Evolutionary conservation across 2,113 vertebrate genomes (phyloP).

Genomic region (Myanophis thanlyinensis): DNA sequence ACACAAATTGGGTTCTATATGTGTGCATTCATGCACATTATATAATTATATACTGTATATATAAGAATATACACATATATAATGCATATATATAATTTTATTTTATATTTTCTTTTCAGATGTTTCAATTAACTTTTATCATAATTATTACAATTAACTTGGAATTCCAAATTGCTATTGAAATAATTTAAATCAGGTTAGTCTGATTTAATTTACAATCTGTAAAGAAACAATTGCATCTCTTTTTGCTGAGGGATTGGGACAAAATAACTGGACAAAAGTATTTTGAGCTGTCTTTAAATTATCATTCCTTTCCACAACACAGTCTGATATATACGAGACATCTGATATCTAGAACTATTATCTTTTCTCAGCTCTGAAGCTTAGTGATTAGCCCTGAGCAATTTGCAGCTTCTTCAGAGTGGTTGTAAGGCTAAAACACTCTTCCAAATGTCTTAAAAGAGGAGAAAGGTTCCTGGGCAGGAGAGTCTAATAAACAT

Average conservation of each 20-base stretch:
- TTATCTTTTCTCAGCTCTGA: background rate
- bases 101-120: background rate
- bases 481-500: background rate
- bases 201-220: background rate
- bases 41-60: background rate
- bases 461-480: background rate
- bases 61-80: background rate
- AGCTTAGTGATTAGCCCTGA: background rate
- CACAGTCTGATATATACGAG: background rate
- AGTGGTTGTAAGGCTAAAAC: background rate
- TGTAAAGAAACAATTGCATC: background rate
- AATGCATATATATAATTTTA: background rate
- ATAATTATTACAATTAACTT: background rate
- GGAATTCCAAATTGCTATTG: background rate
- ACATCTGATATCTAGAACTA: background rate
- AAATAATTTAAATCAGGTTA: background rate
- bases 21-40: background rate
- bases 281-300: background rate
- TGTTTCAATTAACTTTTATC: background rate
- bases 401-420: background rate
- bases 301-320: background rate
- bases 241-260: background rate
- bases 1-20: background rate
- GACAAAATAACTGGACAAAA: background rate
- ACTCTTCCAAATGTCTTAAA: background rate